These are phyloP conservation scores for Cryptomyrus ogoouensis DNA, from an alignment of 2,113 vertebrate genomes.

Conservation along the genomic window DNA sequence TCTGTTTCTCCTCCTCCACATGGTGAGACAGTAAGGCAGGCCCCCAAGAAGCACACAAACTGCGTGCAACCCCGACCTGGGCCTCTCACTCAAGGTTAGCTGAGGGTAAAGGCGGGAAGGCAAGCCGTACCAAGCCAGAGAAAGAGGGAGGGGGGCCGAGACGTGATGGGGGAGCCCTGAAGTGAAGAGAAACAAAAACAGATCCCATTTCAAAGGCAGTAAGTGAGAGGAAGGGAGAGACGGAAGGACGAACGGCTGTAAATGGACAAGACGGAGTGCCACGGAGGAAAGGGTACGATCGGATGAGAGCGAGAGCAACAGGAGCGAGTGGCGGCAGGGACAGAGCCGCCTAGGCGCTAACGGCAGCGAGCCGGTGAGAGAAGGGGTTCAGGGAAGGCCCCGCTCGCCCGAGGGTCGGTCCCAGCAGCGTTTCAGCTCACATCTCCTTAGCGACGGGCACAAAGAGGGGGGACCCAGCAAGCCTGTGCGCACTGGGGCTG, in stretches of 20 bases:
- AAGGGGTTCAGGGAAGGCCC: background rate
- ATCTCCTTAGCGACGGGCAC: constrained; percentile 33
- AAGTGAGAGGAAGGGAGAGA: background rate
- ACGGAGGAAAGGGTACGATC: background rate
- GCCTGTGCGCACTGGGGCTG: constrained; percentile 48
- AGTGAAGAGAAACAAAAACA: background rate
- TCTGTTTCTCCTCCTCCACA: background rate
- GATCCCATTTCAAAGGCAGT: background rate
- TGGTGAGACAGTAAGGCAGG: constrained; percentile 2
- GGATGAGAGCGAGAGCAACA: background rate
- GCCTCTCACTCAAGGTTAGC: constrained; percentile 18
- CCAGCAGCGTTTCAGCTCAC: background rate
- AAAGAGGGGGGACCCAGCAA: constrained; percentile 45
- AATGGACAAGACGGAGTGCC: background rate
- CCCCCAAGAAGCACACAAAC: background rate
- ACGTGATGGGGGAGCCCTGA: background rate
- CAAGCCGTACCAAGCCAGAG: background rate
- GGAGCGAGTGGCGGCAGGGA: background rate
- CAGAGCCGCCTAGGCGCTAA: background rate
- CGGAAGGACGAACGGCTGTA: background rate
- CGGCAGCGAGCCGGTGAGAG: background rate
- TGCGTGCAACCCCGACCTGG: background rate
- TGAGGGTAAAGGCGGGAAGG: background rate
- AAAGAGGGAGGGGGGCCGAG: background rate
- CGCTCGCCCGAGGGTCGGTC: background rate